Evolutionary conservation across 1,140 invertebrate species (phyloP).

Genomic region (Macrotrachela quadricornifera): DNA sequence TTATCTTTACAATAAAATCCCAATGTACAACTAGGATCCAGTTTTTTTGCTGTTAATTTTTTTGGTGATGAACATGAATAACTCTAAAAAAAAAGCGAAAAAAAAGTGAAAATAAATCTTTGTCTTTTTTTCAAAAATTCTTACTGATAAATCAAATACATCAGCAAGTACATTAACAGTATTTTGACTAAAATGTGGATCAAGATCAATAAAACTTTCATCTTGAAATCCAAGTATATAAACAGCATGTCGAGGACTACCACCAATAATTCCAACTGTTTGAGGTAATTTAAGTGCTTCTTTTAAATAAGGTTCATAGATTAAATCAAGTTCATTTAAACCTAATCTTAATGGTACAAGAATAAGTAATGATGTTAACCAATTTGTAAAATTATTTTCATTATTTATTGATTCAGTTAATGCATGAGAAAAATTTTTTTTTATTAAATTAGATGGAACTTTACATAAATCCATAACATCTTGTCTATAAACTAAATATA

Average conservation of each 20-base stretch:
- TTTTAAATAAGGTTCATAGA: conserved; percentile 55
- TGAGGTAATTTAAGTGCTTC: conserved; percentile 51
- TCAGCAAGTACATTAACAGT: conserved; percentile 41
- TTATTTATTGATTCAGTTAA: too few relatives aligned
- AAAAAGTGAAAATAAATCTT: too few relatives aligned
- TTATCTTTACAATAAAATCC: conserved; percentile 57
- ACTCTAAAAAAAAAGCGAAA: conserved; percentile 36
- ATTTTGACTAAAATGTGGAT: conserved; percentile 77
- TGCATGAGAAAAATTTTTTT: too few relatives aligned
- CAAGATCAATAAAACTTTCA: conserved; percentile 66
- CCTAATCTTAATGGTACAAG: conserved; percentile 63
- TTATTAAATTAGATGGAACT: too few relatives aligned
- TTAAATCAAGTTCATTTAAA: conserved; percentile 54
- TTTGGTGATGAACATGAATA: conserved; percentile 65
- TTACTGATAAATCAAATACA: conserved; percentile 14
- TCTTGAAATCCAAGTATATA: conserved; percentile 49
- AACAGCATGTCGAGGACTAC: conserved; percentile 64
- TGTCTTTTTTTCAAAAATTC: too few relatives aligned
- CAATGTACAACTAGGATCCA: conserved; percentile 74
- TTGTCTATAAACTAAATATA: too few relatives aligned
- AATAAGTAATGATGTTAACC: conserved; percentile 63
- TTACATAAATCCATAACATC: too few relatives aligned
- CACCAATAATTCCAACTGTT: conserved; percentile 72
- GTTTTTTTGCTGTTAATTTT: conserved; percentile 56
- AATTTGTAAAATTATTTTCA: conserved; percentile 20